A percentile compares a stretch with the other conserved stretches of the same genome.
Evolutionary conservation across 2,888 invertebrate genomes (phyloP).

Genomic region (Cerastis rubricosa): DNA sequence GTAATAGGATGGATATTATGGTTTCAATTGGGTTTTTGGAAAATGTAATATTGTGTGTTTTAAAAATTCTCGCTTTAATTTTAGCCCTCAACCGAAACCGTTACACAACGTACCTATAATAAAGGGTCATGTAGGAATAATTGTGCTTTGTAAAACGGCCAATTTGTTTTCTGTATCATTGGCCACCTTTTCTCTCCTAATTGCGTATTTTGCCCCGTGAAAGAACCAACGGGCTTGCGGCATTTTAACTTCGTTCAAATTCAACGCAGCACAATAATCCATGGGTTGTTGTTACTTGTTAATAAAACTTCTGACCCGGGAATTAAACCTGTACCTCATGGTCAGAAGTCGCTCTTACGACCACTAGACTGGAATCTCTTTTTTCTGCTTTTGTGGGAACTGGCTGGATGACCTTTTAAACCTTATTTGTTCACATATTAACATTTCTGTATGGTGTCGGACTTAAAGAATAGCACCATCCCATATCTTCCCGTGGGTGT

Average conservation of each 20-base stretch:
- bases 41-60: not conserved
- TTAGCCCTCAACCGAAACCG: not conserved
- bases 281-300: not conserved
- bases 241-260: not conserved
- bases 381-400: not conserved
- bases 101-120: not conserved
- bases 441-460: no score
- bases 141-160: constrained; percentile 23
- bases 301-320: no score
- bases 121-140: constrained; percentile 13
- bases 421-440: not conserved
- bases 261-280: not conserved
- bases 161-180: constrained; percentile 32
- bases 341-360: no score
- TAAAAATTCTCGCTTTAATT: not conserved
- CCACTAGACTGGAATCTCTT: not conserved
- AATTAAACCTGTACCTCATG: no score
- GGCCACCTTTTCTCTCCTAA: not conserved
- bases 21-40: not conserved
- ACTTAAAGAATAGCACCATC: no score
- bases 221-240: not conserved
- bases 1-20: not conserved
- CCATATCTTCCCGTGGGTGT: no score
- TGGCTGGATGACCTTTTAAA: not conserved
- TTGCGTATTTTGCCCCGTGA: not conserved